Percentiles rank a stretch among this genome's conserved stretches.
phyloP scores from a whole-genome alignment of 2,797 vertebrate species.

The Silurus aristotelis region DNA sequence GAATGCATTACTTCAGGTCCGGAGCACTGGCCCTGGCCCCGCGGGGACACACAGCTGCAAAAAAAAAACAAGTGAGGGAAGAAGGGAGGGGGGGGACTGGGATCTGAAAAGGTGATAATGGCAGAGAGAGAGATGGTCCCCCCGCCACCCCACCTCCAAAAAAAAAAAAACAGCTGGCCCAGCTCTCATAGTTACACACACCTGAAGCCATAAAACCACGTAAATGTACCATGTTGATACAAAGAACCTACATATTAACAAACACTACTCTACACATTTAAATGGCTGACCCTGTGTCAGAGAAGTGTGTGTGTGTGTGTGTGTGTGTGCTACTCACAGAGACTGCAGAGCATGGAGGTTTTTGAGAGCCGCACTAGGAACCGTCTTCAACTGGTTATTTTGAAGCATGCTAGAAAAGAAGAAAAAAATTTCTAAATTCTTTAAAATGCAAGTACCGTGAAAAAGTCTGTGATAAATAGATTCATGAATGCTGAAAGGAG shows the following conservation, averaged over 20 bases:
- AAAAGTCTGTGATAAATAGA: not conserved
- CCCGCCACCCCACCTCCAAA: too few relatives aligned
- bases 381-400: slow-evolving; percentile 96
- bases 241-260: not conserved
- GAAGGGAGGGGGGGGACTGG: slow-evolving; percentile 54
- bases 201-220: slow-evolving; percentile 22
- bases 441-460: not conserved
- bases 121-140: slow-evolving; percentile 55
- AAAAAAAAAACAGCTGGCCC: slow-evolving; percentile 32
- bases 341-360: slow-evolving; percentile 89
- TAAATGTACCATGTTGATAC: not conserved
- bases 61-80: slow-evolving; percentile 53
- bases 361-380: slow-evolving; percentile 89
- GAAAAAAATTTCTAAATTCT: not conserved
- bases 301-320: not conserved
- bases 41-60: slow-evolving; percentile 68
- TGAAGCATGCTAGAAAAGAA: slow-evolving; percentile 84
- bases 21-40: slow-evolving; percentile 64
- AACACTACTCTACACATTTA: not conserved
- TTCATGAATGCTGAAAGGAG: not conserved
- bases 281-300: not conserved
- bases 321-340: slow-evolving; percentile 81
- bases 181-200: slow-evolving; percentile 23
- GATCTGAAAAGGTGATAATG: slow-evolving; percentile 65
- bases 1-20: slow-evolving; percentile 72